These are phyloP conservation scores for Caenorhabditis sp. DNA, from an alignment of 2,888 invertebrate genomes.

Conservation along the genomic window DNA sequence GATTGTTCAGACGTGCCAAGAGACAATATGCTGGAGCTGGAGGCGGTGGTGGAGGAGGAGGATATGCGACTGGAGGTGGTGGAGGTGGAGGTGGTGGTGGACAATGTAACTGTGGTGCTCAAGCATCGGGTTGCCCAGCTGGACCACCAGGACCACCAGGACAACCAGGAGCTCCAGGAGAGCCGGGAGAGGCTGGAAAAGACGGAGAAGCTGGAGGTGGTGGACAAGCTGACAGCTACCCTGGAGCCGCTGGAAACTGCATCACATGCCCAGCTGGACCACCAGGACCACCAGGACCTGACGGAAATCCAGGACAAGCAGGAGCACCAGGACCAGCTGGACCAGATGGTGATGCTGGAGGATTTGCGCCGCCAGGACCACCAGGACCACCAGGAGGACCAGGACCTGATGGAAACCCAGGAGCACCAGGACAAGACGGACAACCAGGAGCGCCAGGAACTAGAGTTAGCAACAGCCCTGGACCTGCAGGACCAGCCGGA, in stretches of 20 bases:
- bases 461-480: slow-evolving; percentile 13
- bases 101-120: slow-evolving; percentile 41
- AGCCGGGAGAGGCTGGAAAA: slow-evolving; percentile 28
- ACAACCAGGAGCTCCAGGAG: slow-evolving; percentile 33
- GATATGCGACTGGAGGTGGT: slow-evolving; percentile 18
- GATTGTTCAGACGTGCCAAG: slow-evolving; percentile 32
- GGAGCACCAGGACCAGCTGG: slow-evolving; percentile 38
- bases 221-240: slow-evolving; percentile 24
- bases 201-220: slow-evolving; percentile 31
- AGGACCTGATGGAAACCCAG: slow-evolving; percentile 40
- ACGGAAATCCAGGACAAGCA: slow-evolving; percentile 32
- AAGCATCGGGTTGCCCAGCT: slow-evolving; percentile 52
- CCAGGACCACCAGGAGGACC: slow-evolving; percentile 40
- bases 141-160: slow-evolving; percentile 60
- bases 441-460: slow-evolving; percentile 36
- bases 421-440: slow-evolving; percentile 37
- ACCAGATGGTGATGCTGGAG: slow-evolving; percentile 34
- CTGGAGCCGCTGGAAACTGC: slow-evolving; percentile 16
- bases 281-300: slow-evolving; percentile 42
- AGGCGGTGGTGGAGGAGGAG: slow-evolving; percentile 26
- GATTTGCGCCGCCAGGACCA: slow-evolving; percentile 24
- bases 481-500: slow-evolving; percentile 38
- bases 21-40: slow-evolving; percentile 30
- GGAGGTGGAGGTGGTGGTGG: slow-evolving; percentile 37
- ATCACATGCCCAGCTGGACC: slow-evolving; percentile 45